These are phyloP conservation scores for Odontesthes bonariensis DNA, from an alignment of 2,113 vertebrate species.

Conservation along the genomic window DNA sequence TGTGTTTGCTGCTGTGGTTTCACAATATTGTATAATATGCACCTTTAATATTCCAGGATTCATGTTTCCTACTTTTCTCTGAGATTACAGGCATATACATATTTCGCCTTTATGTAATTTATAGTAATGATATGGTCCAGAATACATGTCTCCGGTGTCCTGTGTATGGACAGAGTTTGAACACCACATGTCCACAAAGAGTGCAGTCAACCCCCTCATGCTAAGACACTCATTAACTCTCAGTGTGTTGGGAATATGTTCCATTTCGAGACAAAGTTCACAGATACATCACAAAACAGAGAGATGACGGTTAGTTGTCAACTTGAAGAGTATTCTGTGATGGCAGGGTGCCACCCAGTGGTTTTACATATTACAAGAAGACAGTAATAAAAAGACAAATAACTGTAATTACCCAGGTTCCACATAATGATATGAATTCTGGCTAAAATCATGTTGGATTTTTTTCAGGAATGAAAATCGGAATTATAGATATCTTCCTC, in stretches of 20 bases:
- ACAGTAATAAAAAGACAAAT: neutral
- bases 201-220: neutral
- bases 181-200: neutral
- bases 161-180: neutral
- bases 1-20: no score
- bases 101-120: neutral
- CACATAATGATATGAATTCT: no score
- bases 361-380: neutral
- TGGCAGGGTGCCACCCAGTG: slow-evolving; percentile 61
- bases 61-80: neutral
- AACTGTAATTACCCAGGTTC: no score
- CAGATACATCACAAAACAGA: neutral
- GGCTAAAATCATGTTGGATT: no score
- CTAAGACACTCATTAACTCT: neutral
- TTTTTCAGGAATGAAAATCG: no score
- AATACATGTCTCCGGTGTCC: no score
- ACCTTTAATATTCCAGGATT: neutral
- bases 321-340: neutral
- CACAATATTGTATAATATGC: no score
- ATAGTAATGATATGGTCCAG: neutral
- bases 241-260: neutral
- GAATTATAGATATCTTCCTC: no score
- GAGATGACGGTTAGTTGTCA: slow-evolving; percentile 1
- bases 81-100: neutral
- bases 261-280: neutral